phyloP scores from a whole-genome alignment of 2,797 vertebrate species.

The Macrochelys suwanniensis region DNA sequence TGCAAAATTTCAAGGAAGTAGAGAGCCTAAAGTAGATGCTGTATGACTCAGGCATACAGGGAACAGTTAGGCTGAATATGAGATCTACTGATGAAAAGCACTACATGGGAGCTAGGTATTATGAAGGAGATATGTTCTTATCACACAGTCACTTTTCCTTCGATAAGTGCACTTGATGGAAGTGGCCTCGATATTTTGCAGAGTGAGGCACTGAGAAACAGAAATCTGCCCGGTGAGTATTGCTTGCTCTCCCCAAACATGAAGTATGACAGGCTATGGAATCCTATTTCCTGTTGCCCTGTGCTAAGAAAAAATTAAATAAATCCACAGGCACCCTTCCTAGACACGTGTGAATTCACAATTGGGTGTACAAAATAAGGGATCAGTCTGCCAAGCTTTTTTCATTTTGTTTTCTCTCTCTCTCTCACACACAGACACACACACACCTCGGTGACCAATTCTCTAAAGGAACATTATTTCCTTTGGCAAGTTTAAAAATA shows the following conservation, averaged over 20 bases:
- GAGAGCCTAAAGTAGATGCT: background rate
- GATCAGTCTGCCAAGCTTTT: constrained; percentile 44
- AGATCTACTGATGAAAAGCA: background rate
- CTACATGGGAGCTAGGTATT: background rate
- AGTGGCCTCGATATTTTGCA: background rate
- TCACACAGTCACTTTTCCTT: background rate
- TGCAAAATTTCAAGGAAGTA: rapidly evolving
- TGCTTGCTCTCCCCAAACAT: background rate
- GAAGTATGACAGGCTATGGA: background rate
- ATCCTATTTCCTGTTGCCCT: background rate
- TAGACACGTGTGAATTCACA: background rate
- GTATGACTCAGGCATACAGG: rapidly evolving
- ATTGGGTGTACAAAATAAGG: background rate
- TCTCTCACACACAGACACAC: constrained; percentile 27
- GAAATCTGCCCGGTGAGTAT: background rate
- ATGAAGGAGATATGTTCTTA: background rate
- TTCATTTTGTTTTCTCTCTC: constrained; percentile 13
- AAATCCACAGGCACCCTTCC: background rate
- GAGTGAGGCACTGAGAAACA: background rate
- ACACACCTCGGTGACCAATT: background rate
- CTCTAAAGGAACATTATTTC: background rate
- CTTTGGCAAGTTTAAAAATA: background rate
- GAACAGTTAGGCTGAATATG: background rate
- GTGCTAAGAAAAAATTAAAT: background rate
- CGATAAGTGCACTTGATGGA: background rate